phyloP scores from a whole-genome alignment of 2,797 vertebrate species.

The Hyperoplus immaculatus region DNA sequence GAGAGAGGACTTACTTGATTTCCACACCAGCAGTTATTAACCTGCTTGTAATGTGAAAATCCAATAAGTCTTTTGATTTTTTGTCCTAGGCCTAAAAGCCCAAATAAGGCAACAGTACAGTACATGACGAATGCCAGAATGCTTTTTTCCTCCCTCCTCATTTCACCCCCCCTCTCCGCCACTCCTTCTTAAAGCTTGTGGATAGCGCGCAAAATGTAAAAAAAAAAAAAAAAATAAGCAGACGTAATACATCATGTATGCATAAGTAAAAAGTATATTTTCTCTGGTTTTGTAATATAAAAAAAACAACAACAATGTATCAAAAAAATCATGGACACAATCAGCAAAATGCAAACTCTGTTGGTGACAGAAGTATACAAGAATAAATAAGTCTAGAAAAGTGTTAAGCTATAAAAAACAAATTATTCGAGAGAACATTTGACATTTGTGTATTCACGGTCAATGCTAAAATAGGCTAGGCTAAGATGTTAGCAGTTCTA shows the following conservation, averaged over 20 bases:
- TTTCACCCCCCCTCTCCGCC: constrained; percentile 41
- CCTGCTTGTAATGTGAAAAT: background rate
- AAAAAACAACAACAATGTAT: background rate
- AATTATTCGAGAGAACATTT: constrained; percentile 51
- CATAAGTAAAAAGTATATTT: constrained; percentile 70
- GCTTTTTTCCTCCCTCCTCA: constrained; percentile 35
- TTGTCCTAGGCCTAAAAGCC: constrained; percentile 47
- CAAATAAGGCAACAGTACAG: constrained; percentile 68
- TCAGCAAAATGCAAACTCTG: constrained; percentile 31
- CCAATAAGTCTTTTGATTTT: constrained; percentile 41
- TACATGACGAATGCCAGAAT: constrained; percentile 79
- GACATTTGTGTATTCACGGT: constrained; percentile 55
- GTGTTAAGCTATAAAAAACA: constrained; percentile 66
- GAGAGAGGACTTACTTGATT: constrained; percentile 46
- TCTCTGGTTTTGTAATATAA: constrained; percentile 41
- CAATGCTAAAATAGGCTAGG: constrained; percentile 74
- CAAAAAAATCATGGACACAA: constrained; percentile 47
- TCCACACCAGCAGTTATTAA: constrained; percentile 11
- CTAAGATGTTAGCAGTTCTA: constrained; percentile 72
- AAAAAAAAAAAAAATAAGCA: constrained; percentile 18
- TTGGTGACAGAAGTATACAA: constrained; percentile 41
- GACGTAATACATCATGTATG: constrained; percentile 40
- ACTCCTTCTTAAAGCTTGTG: constrained; percentile 77
- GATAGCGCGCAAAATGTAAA: constrained; percentile 44
- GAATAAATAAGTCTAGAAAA: constrained; percentile 81